Evolutionary conservation across 2,797 vertebrate species (phyloP).

Genomic region (Astyanax mexicanus): DNA sequence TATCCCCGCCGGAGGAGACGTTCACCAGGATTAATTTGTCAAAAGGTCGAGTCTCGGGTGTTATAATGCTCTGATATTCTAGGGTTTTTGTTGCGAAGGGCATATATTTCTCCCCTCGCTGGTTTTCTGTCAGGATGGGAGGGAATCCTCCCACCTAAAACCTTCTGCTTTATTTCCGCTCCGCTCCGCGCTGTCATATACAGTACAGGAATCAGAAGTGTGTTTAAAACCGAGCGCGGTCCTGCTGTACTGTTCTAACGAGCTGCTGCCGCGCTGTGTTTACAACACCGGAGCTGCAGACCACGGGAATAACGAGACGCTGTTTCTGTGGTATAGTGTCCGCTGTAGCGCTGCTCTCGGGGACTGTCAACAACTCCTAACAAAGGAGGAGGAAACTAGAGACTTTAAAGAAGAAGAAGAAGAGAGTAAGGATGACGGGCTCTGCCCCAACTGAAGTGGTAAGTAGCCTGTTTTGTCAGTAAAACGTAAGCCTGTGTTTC

Average conservation of each 20-base stretch:
- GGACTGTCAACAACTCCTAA: constrained; percentile 23
- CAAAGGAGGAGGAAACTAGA: constrained; percentile 29
- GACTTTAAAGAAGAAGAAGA: constrained; percentile 56
- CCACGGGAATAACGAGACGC: constrained; percentile 39
- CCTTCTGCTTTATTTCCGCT: not conserved
- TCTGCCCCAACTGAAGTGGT: constrained; percentile 81
- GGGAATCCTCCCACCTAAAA: constrained; percentile 68
- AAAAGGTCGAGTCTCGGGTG: constrained; percentile 68
- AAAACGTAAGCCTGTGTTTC: not conserved
- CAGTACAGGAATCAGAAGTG: constrained; percentile 45
- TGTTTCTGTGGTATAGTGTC: constrained; percentile 23
- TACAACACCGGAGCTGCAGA: constrained; percentile 21
- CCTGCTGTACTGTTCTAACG: constrained; percentile 39
- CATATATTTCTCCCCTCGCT: constrained; percentile 62
- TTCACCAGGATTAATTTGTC: constrained; percentile 27
- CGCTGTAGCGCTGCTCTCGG: constrained; percentile 21
- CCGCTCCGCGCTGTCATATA: constrained; percentile 32
- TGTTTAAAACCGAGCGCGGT: constrained; percentile 41
- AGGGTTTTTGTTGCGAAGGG: constrained; percentile 75
- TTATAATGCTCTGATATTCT: constrained; percentile 60
- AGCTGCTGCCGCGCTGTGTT: not conserved
- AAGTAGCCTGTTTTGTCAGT: constrained; percentile 56
- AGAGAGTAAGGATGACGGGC: constrained; percentile 78
- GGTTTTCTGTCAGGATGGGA: constrained; percentile 68
- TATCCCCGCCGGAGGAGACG: constrained; percentile 2